These are phyloP conservation scores for Falco punctatus DNA, from an alignment of 2,113 vertebrate genomes.

Conservation along the genomic window DNA sequence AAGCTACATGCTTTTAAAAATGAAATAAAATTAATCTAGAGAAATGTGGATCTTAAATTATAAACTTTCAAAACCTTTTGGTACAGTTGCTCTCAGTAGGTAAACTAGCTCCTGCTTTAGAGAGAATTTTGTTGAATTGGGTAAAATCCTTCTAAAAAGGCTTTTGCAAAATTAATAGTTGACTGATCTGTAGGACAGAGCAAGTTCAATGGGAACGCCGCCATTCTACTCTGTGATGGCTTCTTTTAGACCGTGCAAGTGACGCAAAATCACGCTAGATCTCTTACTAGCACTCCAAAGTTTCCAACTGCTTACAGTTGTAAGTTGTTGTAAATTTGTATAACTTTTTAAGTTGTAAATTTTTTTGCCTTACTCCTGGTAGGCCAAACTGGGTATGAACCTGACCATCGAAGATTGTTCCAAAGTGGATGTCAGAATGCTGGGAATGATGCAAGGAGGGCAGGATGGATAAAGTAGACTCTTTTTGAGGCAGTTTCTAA, in stretches of 20 bases:
- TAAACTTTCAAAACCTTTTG: background rate
- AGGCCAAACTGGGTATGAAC: rapidly evolving
- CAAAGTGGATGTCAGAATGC: background rate
- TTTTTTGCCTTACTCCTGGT: background rate
- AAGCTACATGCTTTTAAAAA: background rate
- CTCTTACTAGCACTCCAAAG: background rate
- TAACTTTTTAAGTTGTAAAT: background rate
- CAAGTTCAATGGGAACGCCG: background rate
- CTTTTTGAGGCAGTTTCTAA: background rate
- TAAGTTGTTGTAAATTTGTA: background rate
- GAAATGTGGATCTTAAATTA: background rate
- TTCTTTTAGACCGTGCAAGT: background rate
- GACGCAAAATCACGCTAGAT: background rate
- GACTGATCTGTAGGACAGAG: background rate
- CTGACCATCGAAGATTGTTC: background rate
- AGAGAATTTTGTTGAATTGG: background rate
- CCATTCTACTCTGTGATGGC: background rate
- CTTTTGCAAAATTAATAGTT: background rate
- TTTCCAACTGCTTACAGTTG: background rate
- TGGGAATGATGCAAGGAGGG: background rate
- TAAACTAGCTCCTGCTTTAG: background rate
- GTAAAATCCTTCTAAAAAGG: background rate
- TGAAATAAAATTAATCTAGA: background rate
- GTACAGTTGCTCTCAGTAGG: background rate
- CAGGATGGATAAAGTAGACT: background rate